Percentiles rank a stretch among this genome's conserved stretches.
phyloP scores from a whole-genome alignment of 1,140 invertebrate genomes.

The Mya arenaria region DNA sequence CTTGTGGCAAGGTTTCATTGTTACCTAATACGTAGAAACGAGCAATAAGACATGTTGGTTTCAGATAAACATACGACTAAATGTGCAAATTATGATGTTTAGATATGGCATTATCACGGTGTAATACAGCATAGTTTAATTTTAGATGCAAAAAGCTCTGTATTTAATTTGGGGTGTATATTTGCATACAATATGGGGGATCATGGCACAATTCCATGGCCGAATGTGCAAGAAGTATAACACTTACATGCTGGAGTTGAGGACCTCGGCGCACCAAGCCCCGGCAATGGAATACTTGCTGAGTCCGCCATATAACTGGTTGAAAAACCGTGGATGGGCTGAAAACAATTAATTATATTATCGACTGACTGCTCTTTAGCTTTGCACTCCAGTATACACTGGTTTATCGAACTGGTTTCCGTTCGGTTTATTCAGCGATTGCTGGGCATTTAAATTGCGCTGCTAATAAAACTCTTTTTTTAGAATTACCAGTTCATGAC shows the following conservation, averaged over 20 bases:
- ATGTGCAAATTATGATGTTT: too few species aligned
- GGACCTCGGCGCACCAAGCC: conserved; percentile 98
- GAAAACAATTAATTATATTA: too few species aligned
- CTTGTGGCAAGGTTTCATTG: too few species aligned
- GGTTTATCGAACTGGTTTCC: background rate
- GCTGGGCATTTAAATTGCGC: background rate
- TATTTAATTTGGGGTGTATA: background rate
- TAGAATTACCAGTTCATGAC: too few species aligned
- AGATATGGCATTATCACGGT: too few species aligned
- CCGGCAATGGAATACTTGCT: conserved; percentile 98
- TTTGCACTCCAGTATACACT: conserved; percentile 1
- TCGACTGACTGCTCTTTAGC: too few species aligned
- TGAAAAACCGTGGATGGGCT: conserved; percentile 99
- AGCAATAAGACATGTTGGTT: too few species aligned
- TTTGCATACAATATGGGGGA: background rate
- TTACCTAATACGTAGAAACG: too few species aligned
- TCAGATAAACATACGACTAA: too few species aligned
- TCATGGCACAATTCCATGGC: background rate
- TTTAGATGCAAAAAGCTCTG: too few species aligned
- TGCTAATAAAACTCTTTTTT: background rate
- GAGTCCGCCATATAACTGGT: conserved; percentile 97
- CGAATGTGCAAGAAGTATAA: background rate
- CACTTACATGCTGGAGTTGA: conserved; percentile 82
- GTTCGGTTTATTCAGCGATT: background rate
- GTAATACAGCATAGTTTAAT: too few species aligned